Conservation (phyloP, 1,140 invertebrate genomes). For the Saccostrea glomerata region DNA sequence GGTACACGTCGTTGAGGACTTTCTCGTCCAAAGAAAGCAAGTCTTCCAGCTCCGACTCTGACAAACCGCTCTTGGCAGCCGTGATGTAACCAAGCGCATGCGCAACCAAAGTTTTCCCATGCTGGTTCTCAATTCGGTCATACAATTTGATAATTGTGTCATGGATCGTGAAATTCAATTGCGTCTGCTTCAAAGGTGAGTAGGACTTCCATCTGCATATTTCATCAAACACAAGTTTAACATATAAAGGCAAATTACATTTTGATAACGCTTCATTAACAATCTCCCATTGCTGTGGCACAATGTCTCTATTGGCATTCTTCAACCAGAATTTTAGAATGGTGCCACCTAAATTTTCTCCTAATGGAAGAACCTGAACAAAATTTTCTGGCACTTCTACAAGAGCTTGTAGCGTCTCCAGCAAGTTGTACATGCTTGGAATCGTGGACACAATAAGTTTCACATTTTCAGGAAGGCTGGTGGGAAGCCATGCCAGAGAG, state of each 20-base stretch:
- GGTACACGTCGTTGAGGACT: conserved; percentile 98
- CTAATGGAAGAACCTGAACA: conserved; percentile 80
- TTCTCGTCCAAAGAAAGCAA: conserved; percentile 82
- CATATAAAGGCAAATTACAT: conserved; percentile 97
- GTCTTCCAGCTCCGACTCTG: conserved; percentile 78
- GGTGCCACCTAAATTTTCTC: conserved; percentile 92
- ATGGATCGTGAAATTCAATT: conserved; percentile 96
- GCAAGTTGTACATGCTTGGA: conserved; percentile 75
- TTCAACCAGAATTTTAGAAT: conserved; percentile 97
- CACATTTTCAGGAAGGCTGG: conserved; percentile 91
- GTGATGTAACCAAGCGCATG: conserved; percentile 78
- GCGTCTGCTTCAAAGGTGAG: conserved; percentile 94
- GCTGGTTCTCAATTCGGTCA: conserved; percentile 76
- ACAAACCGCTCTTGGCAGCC: conserved; percentile 77
- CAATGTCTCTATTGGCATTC: conserved; percentile 93
- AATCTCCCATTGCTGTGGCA: conserved; percentile 89
- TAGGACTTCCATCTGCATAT: conserved; percentile 98
- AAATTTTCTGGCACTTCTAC: conserved; percentile 94
- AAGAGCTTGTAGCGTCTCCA: conserved; percentile 87
- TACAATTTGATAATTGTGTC: conserved; percentile 95
- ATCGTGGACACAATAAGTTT: conserved; percentile 89
- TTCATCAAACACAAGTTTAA: conserved; percentile 93
- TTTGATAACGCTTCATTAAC: conserved; percentile 94
- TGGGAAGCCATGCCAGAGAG: conserved; percentile 97
- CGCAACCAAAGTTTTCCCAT: conserved; percentile 76